Conservation (phyloP, 2,888 invertebrate genomes). For the Argynnis bischoffii region DNA sequence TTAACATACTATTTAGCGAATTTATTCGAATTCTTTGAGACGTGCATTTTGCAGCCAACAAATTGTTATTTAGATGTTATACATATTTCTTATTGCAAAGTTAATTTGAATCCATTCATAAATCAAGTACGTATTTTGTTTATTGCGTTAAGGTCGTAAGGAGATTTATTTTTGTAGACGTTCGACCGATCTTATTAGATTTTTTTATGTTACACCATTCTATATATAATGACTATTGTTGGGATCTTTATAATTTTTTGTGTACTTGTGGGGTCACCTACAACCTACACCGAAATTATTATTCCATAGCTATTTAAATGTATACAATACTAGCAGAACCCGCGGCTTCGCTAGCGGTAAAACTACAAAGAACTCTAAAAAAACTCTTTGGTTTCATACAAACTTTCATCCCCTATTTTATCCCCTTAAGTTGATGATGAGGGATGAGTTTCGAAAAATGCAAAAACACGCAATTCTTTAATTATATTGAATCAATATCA, state of each 20-base stretch:
- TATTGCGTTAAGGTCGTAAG: not conserved
- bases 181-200: no score
- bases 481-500: no score
- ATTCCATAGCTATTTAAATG: no score
- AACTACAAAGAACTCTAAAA: no score
- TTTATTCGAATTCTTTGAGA: conserved; percentile 15
- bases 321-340: no score
- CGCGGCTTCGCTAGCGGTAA: no score
- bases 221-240: not conserved
- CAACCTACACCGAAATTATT: no score
- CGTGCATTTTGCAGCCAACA: conserved; percentile 17
- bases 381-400: no score
- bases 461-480: no score
- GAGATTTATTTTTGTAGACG: not conserved
- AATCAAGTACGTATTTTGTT: not conserved
- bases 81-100: not conserved
- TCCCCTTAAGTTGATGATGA: no score
- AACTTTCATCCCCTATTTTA: no score
- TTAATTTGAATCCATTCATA: not conserved
- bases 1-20: conserved; percentile 2
- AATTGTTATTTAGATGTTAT: not conserved
- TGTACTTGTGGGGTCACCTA: not conserved
- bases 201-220: not conserved
- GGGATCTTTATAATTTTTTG: not conserved
- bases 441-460: no score